phyloP scores from a whole-genome alignment of 2,113 vertebrate genomes.

The Varanus salvator region DNA sequence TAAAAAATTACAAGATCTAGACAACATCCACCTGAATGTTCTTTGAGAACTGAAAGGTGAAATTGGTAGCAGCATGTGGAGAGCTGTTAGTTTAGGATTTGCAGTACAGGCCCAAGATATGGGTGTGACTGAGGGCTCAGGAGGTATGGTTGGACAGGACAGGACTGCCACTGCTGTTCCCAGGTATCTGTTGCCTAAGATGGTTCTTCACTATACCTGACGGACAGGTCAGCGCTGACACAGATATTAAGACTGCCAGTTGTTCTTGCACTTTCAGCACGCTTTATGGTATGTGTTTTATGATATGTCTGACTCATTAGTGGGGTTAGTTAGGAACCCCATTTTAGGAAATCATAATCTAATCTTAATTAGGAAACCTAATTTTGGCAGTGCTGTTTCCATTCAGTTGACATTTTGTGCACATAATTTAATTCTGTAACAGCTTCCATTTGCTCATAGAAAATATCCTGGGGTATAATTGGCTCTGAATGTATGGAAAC shows the following conservation, averaged over 20 bases:
- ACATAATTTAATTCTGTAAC: conserved; percentile 51
- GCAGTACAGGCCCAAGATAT: too few species aligned
- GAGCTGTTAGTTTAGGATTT: too few species aligned
- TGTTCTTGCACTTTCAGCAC: not conserved
- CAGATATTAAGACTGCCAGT: not conserved
- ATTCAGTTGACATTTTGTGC: conserved; percentile 43
- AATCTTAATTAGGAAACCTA: conserved; percentile 35
- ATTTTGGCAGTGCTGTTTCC: conserved; percentile 59
- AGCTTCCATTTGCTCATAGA: conserved; percentile 61
- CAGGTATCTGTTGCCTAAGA: too few species aligned
- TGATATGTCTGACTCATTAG: not conserved
- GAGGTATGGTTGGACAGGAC: too few species aligned
- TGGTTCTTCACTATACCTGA: too few species aligned
- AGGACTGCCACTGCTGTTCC: too few species aligned
- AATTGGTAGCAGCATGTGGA: too few species aligned
- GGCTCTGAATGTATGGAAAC: conserved; percentile 61
- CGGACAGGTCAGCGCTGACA: too few species aligned
- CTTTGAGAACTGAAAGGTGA: too few species aligned
- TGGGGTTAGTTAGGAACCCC: not conserved
- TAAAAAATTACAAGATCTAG: too few species aligned
- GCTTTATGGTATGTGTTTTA: not conserved
- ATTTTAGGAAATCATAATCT: conserved; percentile 16
- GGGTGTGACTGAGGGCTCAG: too few species aligned
- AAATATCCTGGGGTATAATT: conserved; percentile 65
- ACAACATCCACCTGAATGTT: too few species aligned